Conservation (phyloP, 2,113 vertebrate genomes). For the Ictalurus furcatus region DNA sequence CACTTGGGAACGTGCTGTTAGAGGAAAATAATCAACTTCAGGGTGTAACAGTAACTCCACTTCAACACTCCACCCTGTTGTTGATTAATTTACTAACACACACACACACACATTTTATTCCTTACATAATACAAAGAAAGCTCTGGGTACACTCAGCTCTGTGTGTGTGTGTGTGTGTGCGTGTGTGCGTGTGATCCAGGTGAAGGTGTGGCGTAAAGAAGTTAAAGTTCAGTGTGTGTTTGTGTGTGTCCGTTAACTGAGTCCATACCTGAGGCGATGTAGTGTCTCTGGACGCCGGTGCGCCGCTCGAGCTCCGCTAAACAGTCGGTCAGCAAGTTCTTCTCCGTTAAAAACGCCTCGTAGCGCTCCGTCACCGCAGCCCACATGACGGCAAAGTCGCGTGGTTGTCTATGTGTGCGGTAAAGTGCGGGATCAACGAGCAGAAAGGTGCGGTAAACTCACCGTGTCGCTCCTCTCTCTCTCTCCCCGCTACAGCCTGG, state of each 20-base stretch:
- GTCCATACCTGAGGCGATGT: slow-evolving; percentile 77
- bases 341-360: slow-evolving; percentile 76
- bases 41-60: no score
- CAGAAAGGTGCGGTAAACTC: background rate
- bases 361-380: slow-evolving; percentile 71
- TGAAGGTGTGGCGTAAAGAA: background rate
- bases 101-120: no score
- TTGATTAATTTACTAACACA: no score
- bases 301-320: slow-evolving; percentile 76
- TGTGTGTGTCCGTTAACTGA: background rate
- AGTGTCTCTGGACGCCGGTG: slow-evolving; percentile 79
- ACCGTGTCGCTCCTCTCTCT: background rate
- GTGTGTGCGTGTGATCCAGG: background rate
- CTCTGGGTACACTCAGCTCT: no score
- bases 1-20: no score
- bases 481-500: background rate
- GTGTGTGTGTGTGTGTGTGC: background rate
- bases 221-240: background rate
- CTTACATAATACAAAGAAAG: no score
- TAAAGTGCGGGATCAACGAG: background rate
- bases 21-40: no score
- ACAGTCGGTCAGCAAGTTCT: slow-evolving; percentile 76
- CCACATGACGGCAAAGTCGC: slow-evolving; percentile 57
- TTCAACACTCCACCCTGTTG: no score
- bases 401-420: background rate